A percentile compares a stretch with the other conserved stretches of the same genome.
Conservation (phyloP, 2,888 invertebrate genomes). For the Parthenolecanium corni region DNA sequence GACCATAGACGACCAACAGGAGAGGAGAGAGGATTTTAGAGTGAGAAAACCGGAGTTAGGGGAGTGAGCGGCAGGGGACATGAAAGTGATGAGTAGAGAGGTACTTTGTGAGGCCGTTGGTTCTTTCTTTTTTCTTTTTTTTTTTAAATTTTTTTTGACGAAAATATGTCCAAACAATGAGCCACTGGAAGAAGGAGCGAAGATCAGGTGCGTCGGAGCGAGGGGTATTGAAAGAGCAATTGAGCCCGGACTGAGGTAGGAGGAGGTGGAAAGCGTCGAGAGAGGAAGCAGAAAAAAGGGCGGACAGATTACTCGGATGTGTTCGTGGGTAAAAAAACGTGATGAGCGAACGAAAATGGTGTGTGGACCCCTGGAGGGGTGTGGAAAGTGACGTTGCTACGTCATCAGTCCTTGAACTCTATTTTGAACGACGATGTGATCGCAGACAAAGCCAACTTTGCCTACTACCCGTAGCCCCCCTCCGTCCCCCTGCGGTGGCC, state of each 20-base stretch:
- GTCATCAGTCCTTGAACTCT: conserved; percentile 26
- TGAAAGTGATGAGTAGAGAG: not conserved
- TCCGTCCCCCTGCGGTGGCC: too few species aligned
- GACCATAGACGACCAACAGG: too few species aligned
- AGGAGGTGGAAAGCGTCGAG: not conserved
- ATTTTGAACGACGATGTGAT: conserved; percentile 19
- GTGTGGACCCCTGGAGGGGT: not conserved
- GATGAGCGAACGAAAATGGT: too few species aligned
- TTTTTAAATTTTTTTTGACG: too few species aligned
- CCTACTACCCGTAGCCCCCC: too few species aligned
- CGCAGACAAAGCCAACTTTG: conserved; percentile 17
- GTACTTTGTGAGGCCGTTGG: not conserved
- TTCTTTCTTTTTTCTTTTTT: too few species aligned
- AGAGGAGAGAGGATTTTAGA: too few species aligned
- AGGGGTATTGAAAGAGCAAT: too few species aligned
- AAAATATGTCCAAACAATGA: not conserved
- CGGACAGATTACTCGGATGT: too few species aligned
- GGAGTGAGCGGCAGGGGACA: not conserved
- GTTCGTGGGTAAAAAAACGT: not conserved
- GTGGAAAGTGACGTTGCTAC: conserved; percentile 3
- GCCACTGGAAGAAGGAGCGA: not conserved
- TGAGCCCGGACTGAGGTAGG: too few species aligned
- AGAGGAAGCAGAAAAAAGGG: not conserved
- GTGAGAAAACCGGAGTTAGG: too few species aligned
- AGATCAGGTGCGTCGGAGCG: not conserved